Evolutionary conservation across 2,797 vertebrate species (phyloP).

Genomic region (Etheostoma nigrum): DNA sequence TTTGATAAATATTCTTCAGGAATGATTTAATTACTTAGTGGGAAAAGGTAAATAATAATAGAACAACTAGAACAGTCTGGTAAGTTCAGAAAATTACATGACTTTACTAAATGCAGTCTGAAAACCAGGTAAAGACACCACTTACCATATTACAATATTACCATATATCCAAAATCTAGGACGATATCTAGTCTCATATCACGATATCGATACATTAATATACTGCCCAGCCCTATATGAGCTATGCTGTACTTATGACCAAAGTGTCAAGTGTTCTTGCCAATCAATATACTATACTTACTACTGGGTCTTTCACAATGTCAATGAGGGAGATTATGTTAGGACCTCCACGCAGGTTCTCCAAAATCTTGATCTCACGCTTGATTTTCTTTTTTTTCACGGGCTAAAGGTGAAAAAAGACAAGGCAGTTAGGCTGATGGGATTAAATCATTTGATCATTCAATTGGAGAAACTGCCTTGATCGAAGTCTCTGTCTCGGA

Average conservation of each 20-base stretch:
- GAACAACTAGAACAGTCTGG: too few relatives aligned
- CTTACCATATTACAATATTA: too few relatives aligned
- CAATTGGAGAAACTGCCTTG: not conserved
- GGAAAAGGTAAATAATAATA: too few relatives aligned
- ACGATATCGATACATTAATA: too few relatives aligned
- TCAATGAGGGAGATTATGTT: constrained; percentile 96
- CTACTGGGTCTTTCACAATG: constrained; percentile 96
- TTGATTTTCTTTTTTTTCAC: constrained; percentile 99
- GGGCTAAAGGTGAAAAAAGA: constrained; percentile 80
- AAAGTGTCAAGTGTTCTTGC: not conserved
- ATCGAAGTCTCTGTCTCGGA: not conserved
- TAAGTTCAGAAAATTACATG: too few relatives aligned
- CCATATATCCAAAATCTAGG: too few relatives aligned
- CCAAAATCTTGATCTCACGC: constrained; percentile 97
- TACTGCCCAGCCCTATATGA: too few relatives aligned
- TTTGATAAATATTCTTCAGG: too few relatives aligned
- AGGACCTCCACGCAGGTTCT: constrained; percentile 94
- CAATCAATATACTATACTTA: constrained; percentile 61
- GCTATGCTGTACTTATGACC: not conserved
- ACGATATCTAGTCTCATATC: too few relatives aligned
- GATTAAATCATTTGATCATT: not conserved
- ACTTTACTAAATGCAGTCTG: too few relatives aligned
- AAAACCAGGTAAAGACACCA: too few relatives aligned
- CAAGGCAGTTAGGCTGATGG: not conserved
- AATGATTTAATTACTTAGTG: too few relatives aligned